Evolutionary conservation across 2,888 invertebrate genomes (phyloP).

Genomic region (Aradus depressus): DNA sequence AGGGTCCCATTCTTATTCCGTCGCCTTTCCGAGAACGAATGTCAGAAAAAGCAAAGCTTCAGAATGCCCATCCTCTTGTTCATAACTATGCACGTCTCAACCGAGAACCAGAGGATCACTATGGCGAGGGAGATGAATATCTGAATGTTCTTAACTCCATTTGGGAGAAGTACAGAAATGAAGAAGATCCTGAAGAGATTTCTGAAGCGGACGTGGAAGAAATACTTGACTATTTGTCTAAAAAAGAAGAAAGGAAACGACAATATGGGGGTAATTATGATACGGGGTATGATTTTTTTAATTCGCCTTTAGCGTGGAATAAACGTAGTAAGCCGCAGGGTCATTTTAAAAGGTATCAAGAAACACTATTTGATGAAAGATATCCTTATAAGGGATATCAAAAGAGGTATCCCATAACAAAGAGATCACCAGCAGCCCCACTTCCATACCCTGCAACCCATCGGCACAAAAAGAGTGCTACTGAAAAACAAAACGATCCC

Average conservation of each 20-base stretch:
- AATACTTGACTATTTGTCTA: slow-evolving; percentile 29
- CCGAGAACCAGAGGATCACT: slow-evolving; percentile 19
- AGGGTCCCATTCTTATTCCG: slow-evolving; percentile 19
- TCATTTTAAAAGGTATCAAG: slow-evolving; percentile 18
- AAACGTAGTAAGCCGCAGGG: slow-evolving; percentile 15
- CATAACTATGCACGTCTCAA: slow-evolving; percentile 24
- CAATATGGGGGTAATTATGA: slow-evolving; percentile 25
- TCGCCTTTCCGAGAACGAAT: slow-evolving; percentile 31
- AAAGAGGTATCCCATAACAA: slow-evolving; percentile 29
- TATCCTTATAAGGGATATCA: slow-evolving; percentile 25
- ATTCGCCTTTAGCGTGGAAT: slow-evolving; percentile 27
- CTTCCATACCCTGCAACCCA: slow-evolving; percentile 13
- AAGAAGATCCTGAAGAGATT: slow-evolving; percentile 32
- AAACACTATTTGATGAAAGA: slow-evolving; percentile 27
- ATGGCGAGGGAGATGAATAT: slow-evolving; percentile 41
- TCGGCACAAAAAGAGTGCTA: slow-evolving; percentile 26
- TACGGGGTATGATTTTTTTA: slow-evolving; percentile 30
- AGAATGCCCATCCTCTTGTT: slow-evolving; percentile 20
- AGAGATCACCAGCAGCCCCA: slow-evolving; percentile 26
- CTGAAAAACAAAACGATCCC: slow-evolving; percentile 45
- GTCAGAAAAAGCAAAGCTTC: slow-evolving; percentile 21
- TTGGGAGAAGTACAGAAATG: slow-evolving; percentile 47
- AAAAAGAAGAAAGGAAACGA: slow-evolving; percentile 26
- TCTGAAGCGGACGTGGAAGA: slow-evolving; percentile 31
- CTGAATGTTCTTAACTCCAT: slow-evolving; percentile 44